Percentiles rank a stretch among this genome's conserved stretches.
phyloP scores from a whole-genome alignment of 2,888 invertebrate species.

The Agonopterix subpropinquella region DNA sequence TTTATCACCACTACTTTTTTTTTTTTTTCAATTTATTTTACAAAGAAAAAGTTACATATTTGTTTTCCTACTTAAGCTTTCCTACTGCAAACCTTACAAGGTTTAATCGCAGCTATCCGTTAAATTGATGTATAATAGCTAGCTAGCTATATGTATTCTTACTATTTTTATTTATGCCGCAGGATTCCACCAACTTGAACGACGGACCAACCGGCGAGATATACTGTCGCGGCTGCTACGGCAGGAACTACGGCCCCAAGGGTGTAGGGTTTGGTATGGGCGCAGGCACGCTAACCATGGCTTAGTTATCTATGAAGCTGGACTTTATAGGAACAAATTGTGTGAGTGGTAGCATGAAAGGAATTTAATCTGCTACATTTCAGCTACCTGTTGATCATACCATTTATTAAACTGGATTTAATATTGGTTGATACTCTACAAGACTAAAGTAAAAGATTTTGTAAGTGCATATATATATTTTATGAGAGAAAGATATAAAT shows the following conservation, averaged over 20 bases:
- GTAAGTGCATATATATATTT: slow-evolving; percentile 51
- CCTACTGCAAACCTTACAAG: too few relatives aligned
- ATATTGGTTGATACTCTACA: slow-evolving; percentile 68
- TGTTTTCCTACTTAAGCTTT: too few relatives aligned
- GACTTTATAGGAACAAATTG: slow-evolving; percentile 56
- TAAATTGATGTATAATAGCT: too few relatives aligned
- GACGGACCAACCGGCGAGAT: slow-evolving; percentile 96
- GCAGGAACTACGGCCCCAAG: slow-evolving; percentile 89
- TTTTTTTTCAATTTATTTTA: too few relatives aligned
- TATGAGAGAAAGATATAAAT: slow-evolving; percentile 70
- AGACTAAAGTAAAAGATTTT: slow-evolving; percentile 54
- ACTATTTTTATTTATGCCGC: slow-evolving; percentile 20
- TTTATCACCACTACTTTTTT: too few relatives aligned
- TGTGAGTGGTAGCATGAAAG: slow-evolving; percentile 58
- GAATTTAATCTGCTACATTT: slow-evolving; percentile 54
- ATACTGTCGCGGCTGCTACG: slow-evolving; percentile 94
- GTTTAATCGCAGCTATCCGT: too few relatives aligned
- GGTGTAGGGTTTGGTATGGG: slow-evolving; percentile 95
- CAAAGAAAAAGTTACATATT: too few relatives aligned
- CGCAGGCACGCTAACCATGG: slow-evolving; percentile 92
- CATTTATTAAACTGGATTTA: slow-evolving; percentile 73
- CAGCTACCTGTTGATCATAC: slow-evolving; percentile 62
- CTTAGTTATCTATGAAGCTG: slow-evolving; percentile 77
- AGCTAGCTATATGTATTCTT: too few relatives aligned
- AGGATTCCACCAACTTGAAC: slow-evolving; percentile 92